Percentiles rank a stretch among this genome's conserved stretches.
phyloP scores from a whole-genome alignment of 2,797 vertebrate genomes.

The Cynodonichthys magdalenae region DNA sequence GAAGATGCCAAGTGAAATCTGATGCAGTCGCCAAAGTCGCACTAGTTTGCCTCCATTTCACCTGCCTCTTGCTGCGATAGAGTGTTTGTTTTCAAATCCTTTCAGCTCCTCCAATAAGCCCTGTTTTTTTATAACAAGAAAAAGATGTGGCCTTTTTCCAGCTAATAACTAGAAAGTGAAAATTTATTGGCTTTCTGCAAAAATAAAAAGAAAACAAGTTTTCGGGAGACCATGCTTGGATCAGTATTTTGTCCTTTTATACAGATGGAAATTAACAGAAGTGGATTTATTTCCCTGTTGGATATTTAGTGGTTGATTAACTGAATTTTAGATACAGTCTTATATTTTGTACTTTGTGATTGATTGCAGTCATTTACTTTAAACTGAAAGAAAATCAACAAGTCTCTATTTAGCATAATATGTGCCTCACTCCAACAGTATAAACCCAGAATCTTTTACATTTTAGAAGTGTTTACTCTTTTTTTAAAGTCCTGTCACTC shows the following conservation, averaged over 20 bases:
- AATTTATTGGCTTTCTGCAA: conserved; percentile 45
- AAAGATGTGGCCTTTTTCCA: conserved; percentile 48
- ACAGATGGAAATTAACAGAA: conserved; percentile 25
- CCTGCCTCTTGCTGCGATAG: conserved; percentile 1
- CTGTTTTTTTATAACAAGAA: conserved; percentile 26
- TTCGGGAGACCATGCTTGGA: conserved; percentile 23
- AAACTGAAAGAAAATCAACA: no score
- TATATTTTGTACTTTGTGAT: no score
- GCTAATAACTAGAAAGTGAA: conserved; percentile 60
- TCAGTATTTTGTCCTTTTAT: not conserved
- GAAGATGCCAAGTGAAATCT: conserved; percentile 34
- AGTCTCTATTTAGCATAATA: no score
- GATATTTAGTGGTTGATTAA: no score
- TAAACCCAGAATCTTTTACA: no score
- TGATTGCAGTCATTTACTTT: no score
- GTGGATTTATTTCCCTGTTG: conserved; percentile 3
- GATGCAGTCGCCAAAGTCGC: conserved; percentile 26
- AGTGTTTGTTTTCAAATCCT: conserved; percentile 25
- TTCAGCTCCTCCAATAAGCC: conserved; percentile 25
- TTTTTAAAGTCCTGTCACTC: no score
- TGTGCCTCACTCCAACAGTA: no score
- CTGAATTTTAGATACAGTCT: no score
- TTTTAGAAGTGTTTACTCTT: no score
- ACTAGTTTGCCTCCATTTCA: conserved; percentile 38
- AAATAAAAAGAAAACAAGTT: no score